Conservation (phyloP, 2,888 invertebrate species). For the Liodrosophila aerea region DNA sequence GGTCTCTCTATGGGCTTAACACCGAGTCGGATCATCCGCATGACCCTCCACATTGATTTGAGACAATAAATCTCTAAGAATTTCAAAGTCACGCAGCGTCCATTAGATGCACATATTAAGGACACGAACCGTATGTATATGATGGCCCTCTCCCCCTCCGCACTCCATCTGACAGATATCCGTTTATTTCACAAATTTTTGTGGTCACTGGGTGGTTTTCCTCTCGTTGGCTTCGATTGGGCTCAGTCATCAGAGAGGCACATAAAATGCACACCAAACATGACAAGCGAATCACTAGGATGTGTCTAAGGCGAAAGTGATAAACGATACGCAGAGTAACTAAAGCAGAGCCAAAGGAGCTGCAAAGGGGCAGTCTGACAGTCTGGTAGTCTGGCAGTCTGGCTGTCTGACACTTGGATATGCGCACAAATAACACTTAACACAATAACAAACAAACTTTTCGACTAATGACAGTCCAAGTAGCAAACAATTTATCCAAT, state of each 20-base stretch:
- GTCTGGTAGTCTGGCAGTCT: no score
- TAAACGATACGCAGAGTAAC: conserved; percentile 60
- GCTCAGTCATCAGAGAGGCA: conserved; percentile 25
- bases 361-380: conserved; percentile 6
- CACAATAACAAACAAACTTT: conserved; percentile 81
- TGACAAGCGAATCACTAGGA: conserved; percentile 57
- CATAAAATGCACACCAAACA: conserved; percentile 36
- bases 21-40: conserved; percentile 2
- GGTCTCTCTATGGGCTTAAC: conserved; percentile 17
- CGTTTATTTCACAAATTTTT: conserved; percentile 42
- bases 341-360: conserved; percentile 10
- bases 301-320: conserved; percentile 66
- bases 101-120: conserved; percentile 52
- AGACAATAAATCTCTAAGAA: no score
- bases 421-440: conserved; percentile 80
- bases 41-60: conserved; percentile 12
- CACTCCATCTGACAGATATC: background rate
- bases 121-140: conserved; percentile 32
- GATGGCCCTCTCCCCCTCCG: background rate
- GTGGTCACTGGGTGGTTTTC: conserved; percentile 40
- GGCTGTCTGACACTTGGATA: conserved; percentile 74
- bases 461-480: conserved; percentile 80
- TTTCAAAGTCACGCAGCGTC: conserved; percentile 29
- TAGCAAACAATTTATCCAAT: conserved; percentile 79
- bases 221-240: conserved; percentile 11